Base-by-base conservation (phyloP, 2,888 invertebrate genomes). In the Melanotus villosus region DNA sequence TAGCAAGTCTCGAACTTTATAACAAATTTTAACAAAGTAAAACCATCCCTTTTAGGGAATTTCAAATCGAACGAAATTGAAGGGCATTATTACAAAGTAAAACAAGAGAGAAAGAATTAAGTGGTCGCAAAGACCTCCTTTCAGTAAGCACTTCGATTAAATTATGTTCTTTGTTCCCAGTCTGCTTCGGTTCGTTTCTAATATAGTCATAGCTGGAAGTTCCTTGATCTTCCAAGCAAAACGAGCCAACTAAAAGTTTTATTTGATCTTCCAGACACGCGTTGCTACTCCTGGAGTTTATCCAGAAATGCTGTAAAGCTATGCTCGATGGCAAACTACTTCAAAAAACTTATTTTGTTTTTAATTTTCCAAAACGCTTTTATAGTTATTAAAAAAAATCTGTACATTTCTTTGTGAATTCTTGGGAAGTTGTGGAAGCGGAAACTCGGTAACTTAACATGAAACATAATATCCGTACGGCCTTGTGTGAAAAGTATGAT, bases 251-350 rank as follows among this genome's bases (percentile, higher is more conserved):
- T 32, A 32, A 47, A 47, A 52, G 18, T 32, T 52, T 52, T 52
- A 52, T 52, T 52, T 52, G 52, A 52, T 52, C 52, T 32, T 52
- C 32, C 32, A 32, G 52, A 32, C 16, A 32, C 52, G 50, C 23
- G 50, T 32, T 52, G 52, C 18, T 30, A 52, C 12, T n/a, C n/a
- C 38, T 7, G 7, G 26, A 47, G 12, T 47, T 47, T 47, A 26
- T 23, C 45, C 47, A 26, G 23, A 47, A 47, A 12, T 2, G 12
- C 12, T 47, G 26, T 23, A 47, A 47, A 43, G 19, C 43, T 43
- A 43, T 19, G n/a, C n/a, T n/a, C n/a, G n/a, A n/a, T n/a, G n/a
- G n/a, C n/a, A n/a, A n/a, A n/a, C n/a, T n/a, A n/a, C n/a, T n/a
- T n/a, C n/a, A n/a, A n/a, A n/a, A n/a, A n/a, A n/a, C n/a, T n/a